Base-by-base conservation (phyloP, 2,888 invertebrate genomes). In the Hirtodrosophila confusa region DNA sequence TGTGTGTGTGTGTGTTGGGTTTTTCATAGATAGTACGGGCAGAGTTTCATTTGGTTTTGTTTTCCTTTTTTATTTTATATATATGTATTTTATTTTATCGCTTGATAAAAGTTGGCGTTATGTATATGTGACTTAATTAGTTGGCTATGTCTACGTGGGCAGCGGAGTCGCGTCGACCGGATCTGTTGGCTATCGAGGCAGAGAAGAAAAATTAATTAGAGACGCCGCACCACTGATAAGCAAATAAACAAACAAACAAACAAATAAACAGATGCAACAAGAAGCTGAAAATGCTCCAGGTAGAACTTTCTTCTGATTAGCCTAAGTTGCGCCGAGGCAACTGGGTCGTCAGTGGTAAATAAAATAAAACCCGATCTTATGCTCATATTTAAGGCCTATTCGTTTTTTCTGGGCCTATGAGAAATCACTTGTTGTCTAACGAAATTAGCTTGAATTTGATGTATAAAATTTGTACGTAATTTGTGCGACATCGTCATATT, bases 51-150 rank as follows among this genome's bases (percentile, higher is more conserved):
- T 69, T 63, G 49, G 27, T 62, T 41, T 58, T 69, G 35, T 27
- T 48, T 43, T 49, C 53, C 44, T 27, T 35, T 40, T 37, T 63
- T 65, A 49, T 41, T 51, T 45, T 53, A 47, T 24, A 41, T 39
- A 54, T 69, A 40, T 58, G 24, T 61, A 35, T 64, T 61, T 69
- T 61, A 58, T 75, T 75, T 63, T 85, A 79, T 82, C 69, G 74
- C 53, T 68, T 75, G 84, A 86, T 84, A 78, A 86, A 71, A 69
- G 65, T 63, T 79, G 73, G 80, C 73, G 63, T 77, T 79, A 73
- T 86, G 78, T 84, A 75, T 86, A 69, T 71, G 86, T 68, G 86
- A 79, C 84, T 84, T 84, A 84, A 84, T 84, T 86, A 84, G 88
- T 83, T 83, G 71, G 63, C 72, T 63, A 33, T 62, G 73, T 51